phyloP scores from a whole-genome alignment of 2,113 vertebrate genomes.

The Globicephala melas region DNA sequence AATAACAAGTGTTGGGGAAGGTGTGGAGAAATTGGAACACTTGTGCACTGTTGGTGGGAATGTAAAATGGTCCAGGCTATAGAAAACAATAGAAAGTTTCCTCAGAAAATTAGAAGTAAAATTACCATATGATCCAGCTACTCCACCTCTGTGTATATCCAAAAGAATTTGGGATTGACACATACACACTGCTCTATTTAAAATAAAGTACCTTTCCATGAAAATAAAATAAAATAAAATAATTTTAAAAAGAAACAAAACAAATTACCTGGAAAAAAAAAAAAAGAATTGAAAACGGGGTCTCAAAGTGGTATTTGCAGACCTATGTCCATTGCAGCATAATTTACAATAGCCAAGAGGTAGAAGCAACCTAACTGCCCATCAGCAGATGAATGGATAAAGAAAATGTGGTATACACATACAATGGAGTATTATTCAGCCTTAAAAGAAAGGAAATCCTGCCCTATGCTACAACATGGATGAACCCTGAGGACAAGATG shows the following conservation, averaged over 20 bases:
- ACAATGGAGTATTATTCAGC: neutral
- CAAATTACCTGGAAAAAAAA: too few relatives aligned
- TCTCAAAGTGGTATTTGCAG: neutral
- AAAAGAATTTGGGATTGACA: neutral
- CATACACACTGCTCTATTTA: too few relatives aligned
- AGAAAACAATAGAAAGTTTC: neutral
- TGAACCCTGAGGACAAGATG: neutral
- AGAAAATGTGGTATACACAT: neutral
- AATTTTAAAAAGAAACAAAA: too few relatives aligned
- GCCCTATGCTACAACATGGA: neutral
- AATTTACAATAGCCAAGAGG: neutral
- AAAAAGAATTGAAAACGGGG: neutral
- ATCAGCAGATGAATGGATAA: neutral
- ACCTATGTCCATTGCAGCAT: neutral
- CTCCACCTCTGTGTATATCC: neutral
- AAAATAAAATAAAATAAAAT: too few relatives aligned
- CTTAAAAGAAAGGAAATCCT: neutral
- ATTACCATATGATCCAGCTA: neutral
- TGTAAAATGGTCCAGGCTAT: neutral
- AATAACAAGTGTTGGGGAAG: neutral
- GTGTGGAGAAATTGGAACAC: neutral
- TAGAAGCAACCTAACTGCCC: neutral
- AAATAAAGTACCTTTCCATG: too few relatives aligned
- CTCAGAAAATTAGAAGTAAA: neutral
- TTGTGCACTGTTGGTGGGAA: neutral